Evolutionary conservation across 2,888 invertebrate species (phyloP).

Genomic region (Drosophila pseudotakahashii): DNA sequence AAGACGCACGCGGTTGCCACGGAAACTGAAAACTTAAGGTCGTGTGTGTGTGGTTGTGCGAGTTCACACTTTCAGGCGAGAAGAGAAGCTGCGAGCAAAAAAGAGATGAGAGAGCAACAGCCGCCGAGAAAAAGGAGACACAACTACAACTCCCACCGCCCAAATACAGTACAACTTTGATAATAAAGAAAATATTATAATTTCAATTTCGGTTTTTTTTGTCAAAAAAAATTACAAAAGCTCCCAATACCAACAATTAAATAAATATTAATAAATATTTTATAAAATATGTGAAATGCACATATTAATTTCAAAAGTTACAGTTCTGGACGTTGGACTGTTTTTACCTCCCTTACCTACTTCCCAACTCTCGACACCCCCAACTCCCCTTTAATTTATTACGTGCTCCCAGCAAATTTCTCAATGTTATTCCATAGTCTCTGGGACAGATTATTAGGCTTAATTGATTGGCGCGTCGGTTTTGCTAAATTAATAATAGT

Average conservation of each 20-base stretch:
- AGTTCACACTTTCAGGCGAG: conserved; percentile 44
- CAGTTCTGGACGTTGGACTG: not conserved
- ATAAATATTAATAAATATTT: too few species aligned
- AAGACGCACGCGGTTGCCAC: conserved; percentile 48
- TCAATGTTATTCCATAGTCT: conserved; percentile 10
- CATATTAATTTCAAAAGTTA: not conserved
- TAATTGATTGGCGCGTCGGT: conserved; percentile 51
- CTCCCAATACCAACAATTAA: too few species aligned
- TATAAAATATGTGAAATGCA: too few species aligned
- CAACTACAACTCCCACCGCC: conserved; percentile 21
- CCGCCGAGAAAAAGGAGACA: conserved; percentile 7
- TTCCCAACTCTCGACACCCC: not conserved
- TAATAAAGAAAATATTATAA: not conserved
- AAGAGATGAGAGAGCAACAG: conserved; percentile 31
- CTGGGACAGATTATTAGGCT: conserved; percentile 47
- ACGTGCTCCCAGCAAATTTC: conserved; percentile 23
- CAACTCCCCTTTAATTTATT: conserved; percentile 14
- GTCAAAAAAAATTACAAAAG: too few species aligned
- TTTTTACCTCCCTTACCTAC: not conserved
- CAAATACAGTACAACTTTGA: conserved; percentile 9
- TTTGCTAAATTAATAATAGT: conserved; percentile 36
- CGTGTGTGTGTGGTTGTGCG: conserved; percentile 22
- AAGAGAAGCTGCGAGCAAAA: conserved; percentile 20
- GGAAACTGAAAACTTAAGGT: conserved; percentile 50
- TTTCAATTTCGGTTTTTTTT: too few species aligned